These are phyloP conservation scores for Polyergus mexicanus DNA, from an alignment of 1,140 invertebrate species.

Conservation along the genomic window DNA sequence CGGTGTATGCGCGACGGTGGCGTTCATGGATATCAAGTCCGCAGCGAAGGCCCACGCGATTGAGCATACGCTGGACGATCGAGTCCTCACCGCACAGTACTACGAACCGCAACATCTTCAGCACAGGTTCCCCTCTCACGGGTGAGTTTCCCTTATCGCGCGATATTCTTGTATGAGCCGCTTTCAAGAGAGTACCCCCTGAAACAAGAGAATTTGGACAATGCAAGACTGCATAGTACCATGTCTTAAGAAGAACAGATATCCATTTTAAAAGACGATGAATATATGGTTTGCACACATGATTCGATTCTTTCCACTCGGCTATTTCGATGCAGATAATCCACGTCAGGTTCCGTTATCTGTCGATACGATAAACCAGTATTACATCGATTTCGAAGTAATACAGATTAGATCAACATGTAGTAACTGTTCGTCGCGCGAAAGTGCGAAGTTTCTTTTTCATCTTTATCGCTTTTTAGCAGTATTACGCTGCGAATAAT, in stretches of 20 bases:
- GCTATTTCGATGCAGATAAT: background rate
- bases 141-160: slow-evolving; percentile 75
- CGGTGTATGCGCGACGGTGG: slow-evolving; percentile 93
- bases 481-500: background rate
- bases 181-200: background rate
- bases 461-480: no score
- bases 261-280: background rate
- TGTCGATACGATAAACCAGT: no score
- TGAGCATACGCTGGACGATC: slow-evolving; percentile 95
- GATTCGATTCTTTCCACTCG: background rate
- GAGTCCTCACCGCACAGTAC: slow-evolving; percentile 95
- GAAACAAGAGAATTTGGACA: background rate
- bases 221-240: background rate
- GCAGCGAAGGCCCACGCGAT: slow-evolving; percentile 96
- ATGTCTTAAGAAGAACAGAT: slow-evolving; percentile 1
- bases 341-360: background rate
- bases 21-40: slow-evolving; percentile 98
- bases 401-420: background rate
- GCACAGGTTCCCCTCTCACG: slow-evolving; percentile 85
- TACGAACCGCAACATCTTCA: slow-evolving; percentile 92
- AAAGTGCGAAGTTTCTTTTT: background rate
- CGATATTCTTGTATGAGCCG: background rate
- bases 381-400: background rate
- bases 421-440: background rate
- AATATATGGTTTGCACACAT: background rate